Evolutionary conservation across 1,140 invertebrate genomes (phyloP), one percentile per base, ranked within the genome.

Genomic region (Pseudachorutes palmiensis): DNA sequence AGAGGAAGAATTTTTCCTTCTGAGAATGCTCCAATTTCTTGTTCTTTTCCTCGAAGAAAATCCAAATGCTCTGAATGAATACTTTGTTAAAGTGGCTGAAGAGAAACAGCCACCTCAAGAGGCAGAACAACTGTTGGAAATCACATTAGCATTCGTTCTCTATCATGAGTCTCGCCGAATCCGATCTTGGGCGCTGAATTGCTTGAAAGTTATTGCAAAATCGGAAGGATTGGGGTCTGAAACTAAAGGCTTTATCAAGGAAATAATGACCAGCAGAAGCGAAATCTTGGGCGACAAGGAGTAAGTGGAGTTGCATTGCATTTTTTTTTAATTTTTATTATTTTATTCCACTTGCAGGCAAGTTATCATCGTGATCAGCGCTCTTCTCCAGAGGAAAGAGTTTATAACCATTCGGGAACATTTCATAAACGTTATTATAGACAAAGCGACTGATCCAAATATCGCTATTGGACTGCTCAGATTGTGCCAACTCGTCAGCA

Each of bases 1-100:
- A 29, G 61, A 28, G 45, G 14, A 19, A 5, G 68, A 70, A 68
- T 72, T 67, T 41, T 57, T 31, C 1, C 19, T 61, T 2, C 36
- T 72, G 19, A 51, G 71, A 33, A 64, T 49, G 1, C 33, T 72
- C n/a, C 71, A 72, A 51, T 72, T 70, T 55, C 36, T 70, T 12
- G 3, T 29, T 32, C 24, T 33, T 55, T 64, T 2, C 19, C 62
- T 64, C 2, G 49, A 63, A 29, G 26, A 63, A 36, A 55, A 55
- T 55, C 51, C 51, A 55, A 26, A 55, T 9, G 51, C 51, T 5
- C 24, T 55, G 51, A 55, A 12, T 5, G 12, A 12, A 9, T 55
- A 55, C 51, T 5, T 55, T 5, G 5, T 24, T 14, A 55, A 55
- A 24, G 51, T 22, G 19, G 36, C 9, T 19, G 9, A 12, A 45